These are phyloP conservation scores for Oryzias celebensis DNA, from an alignment of 2,113 vertebrate genomes.

Conservation along the genomic window DNA sequence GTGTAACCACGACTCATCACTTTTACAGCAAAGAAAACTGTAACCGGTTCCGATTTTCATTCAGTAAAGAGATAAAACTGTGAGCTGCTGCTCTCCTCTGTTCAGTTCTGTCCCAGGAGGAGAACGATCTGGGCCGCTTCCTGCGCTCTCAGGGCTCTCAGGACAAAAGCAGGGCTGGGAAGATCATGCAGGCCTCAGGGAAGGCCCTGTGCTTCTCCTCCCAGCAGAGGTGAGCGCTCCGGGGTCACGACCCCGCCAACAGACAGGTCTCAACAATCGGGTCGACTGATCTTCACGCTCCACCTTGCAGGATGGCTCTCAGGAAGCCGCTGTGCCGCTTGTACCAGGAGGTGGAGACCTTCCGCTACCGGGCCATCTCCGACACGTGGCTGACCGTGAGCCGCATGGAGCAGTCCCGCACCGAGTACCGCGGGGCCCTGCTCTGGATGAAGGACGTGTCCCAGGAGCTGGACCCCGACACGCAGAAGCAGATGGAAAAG, in stretches of 20 bases:
- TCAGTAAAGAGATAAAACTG: too few relatives aligned
- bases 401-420: constrained; percentile 94
- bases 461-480: constrained; percentile 95
- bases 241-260: background rate
- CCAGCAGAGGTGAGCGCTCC: constrained; percentile 86
- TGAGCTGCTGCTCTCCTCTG: too few relatives aligned
- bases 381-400: constrained; percentile 98
- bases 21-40: too few relatives aligned
- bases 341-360: constrained; percentile 97
- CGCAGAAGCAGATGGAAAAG: constrained; percentile 97
- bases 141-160: constrained; percentile 93
- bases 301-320: constrained; percentile 81
- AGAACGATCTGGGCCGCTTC: constrained; percentile 96
- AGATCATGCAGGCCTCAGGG: constrained; percentile 98
- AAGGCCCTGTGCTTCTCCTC: constrained; percentile 98
- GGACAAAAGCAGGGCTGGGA: constrained; percentile 94
- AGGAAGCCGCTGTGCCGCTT: constrained; percentile 88
- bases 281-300: background rate
- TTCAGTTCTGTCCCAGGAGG: constrained; percentile 93
- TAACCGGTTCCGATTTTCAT: too few relatives aligned
- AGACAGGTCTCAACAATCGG: background rate
- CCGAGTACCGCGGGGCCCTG: constrained; percentile 91
- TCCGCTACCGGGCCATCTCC: constrained; percentile 92
- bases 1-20: too few relatives aligned
- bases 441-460: constrained; percentile 99